A percentile compares a stretch with the other conserved stretches of the same genome.
Conservation (phyloP, 2,888 invertebrate genomes). For the Adineta ricciae region DNA sequence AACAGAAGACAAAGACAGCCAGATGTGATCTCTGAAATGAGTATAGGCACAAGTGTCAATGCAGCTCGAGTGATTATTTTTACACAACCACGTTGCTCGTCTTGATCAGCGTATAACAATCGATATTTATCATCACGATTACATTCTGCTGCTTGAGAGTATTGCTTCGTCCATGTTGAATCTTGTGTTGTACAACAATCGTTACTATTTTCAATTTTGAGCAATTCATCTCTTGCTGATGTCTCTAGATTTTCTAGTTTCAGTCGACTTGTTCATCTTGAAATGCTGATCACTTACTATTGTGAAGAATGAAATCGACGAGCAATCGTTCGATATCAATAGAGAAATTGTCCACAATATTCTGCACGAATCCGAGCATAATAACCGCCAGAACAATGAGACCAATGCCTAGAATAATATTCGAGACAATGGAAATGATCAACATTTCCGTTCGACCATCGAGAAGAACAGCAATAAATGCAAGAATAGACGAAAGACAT, state of each 20-base stretch:
- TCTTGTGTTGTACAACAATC: conserved; percentile 20
- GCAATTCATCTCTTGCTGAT: not conserved
- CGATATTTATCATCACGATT: not conserved
- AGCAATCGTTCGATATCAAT: not conserved
- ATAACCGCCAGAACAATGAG: conserved; percentile 1
- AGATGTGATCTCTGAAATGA: not conserved
- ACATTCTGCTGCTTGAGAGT: not conserved
- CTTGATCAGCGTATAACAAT: not conserved
- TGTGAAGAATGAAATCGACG: not conserved
- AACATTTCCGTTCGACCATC: not conserved
- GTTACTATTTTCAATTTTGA: conserved; percentile 13
- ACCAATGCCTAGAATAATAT: not conserved
- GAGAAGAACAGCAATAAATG: not conserved
- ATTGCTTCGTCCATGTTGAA: not conserved
- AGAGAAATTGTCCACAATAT: not conserved
- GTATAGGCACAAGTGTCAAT: not conserved
- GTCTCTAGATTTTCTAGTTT: not conserved
- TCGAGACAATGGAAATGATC: not conserved
- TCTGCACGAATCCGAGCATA: conserved; percentile 5
- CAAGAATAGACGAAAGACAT: not conserved
- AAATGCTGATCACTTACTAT: too few relatives aligned
- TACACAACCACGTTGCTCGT: not conserved
- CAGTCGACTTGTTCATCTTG: too few relatives aligned
- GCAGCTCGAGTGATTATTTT: not conserved
- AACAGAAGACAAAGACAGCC: not conserved